These are phyloP conservation scores for Drosophila tani DNA, from an alignment of 1,140 invertebrate species.

Conservation along the genomic window DNA sequence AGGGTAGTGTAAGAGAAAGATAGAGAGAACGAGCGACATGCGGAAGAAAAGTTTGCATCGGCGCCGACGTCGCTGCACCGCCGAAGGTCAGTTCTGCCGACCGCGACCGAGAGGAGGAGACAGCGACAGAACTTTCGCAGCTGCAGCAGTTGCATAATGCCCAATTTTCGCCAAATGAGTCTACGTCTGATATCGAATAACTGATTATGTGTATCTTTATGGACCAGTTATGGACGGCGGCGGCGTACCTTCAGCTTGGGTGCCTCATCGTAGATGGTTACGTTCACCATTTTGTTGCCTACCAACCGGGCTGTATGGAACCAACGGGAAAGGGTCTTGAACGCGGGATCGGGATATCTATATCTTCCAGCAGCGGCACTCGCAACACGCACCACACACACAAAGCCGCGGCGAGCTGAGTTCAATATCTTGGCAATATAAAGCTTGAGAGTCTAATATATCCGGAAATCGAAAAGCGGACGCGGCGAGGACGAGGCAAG, in stretches of 20 bases:
- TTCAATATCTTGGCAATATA: constrained; percentile 31
- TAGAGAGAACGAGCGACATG: constrained; percentile 19
- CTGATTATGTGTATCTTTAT: constrained; percentile 69
- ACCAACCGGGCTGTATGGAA: constrained; percentile 40
- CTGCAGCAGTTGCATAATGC: constrained; percentile 75
- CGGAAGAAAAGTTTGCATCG: constrained; percentile 47
- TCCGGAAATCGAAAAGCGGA: constrained; percentile 27
- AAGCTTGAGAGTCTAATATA: constrained; percentile 5
- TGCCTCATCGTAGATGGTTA: constrained; percentile 79
- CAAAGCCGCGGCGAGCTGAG: constrained; percentile 19
- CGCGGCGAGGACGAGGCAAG: constrained; percentile 51
- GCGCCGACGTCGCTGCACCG: constrained; percentile 30
- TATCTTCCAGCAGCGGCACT: constrained; percentile 29
- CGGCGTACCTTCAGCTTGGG: constrained; percentile 76
- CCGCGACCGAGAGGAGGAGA: constrained; percentile 41
- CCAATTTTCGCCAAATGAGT: constrained; percentile 18
- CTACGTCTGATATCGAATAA: constrained; percentile 20
- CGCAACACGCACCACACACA: constrained; percentile 60
- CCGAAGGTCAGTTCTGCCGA: constrained; percentile 61
- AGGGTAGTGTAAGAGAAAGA: constrained; percentile 10
- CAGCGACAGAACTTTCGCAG: constrained; percentile 50
- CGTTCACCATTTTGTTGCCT: constrained; percentile 80
- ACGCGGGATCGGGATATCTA: constrained; percentile 19
- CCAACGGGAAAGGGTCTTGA: constrained; percentile 46
- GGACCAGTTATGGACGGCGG: constrained; percentile 29